These are phyloP conservation scores for Sclerurus mexicanus DNA, from an alignment of 2,113 vertebrate genomes.

Conservation along the genomic window DNA sequence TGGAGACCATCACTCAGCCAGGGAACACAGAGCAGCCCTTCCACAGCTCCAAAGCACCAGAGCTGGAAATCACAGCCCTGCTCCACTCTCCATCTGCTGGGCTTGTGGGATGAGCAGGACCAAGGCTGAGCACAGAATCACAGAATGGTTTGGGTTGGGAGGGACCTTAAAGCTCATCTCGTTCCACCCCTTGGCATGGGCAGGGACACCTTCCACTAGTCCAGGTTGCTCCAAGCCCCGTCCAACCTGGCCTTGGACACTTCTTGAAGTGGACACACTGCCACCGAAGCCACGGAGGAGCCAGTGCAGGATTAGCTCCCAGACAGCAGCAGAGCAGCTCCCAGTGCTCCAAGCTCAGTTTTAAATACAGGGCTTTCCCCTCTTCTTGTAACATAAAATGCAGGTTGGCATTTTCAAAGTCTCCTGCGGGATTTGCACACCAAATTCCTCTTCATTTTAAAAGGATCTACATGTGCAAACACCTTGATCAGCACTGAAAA, in stretches of 20 bases:
- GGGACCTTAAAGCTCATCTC: background rate
- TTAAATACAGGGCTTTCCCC: background rate
- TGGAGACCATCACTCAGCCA: background rate
- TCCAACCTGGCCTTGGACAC: background rate
- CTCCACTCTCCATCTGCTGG: background rate
- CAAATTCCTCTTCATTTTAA: background rate
- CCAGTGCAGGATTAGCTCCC: background rate
- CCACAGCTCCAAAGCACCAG: background rate
- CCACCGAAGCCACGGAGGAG: background rate
- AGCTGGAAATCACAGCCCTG: background rate
- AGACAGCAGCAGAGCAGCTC: background rate
- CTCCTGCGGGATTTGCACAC: background rate
- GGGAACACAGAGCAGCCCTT: background rate
- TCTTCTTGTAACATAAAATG: background rate
- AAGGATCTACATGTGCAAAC: background rate
- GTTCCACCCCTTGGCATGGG: no score
- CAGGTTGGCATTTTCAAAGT: background rate
- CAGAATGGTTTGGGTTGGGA: background rate
- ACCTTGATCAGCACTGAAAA: background rate
- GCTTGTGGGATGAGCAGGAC: background rate
- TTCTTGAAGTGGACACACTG: background rate
- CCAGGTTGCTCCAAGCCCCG: fast-evolving
- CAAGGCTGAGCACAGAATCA: background rate
- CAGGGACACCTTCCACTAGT: background rate
- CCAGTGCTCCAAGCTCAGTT: background rate